Percentiles rank a stretch among this genome's conserved stretches.
Evolutionary conservation across 2,113 vertebrate species (phyloP).

Genomic region (Ictalurus punctatus): DNA sequence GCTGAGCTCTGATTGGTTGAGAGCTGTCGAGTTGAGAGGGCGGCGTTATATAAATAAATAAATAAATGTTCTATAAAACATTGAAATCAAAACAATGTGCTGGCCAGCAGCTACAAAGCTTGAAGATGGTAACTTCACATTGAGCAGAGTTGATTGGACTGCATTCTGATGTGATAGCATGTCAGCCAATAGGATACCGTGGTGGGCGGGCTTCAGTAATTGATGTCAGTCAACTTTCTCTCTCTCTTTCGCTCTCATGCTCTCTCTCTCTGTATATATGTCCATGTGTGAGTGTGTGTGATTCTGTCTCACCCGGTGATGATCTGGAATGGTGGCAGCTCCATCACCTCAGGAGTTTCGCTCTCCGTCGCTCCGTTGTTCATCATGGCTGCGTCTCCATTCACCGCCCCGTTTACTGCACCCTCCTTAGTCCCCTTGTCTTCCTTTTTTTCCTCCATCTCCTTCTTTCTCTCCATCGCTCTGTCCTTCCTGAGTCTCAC

Average conservation of each 20-base stretch:
- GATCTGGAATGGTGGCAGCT: constrained; percentile 89
- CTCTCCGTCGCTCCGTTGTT: constrained; percentile 27
- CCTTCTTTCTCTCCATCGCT: constrained; percentile 9
- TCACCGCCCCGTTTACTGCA: constrained; percentile 10
- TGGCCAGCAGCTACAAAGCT: neutral
- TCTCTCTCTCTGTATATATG: neutral
- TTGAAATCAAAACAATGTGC: neutral
- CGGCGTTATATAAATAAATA: too few relatives aligned
- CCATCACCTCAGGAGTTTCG: constrained; percentile 64
- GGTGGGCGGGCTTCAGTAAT: neutral
- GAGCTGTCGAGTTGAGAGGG: neutral
- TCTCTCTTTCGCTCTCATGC: neutral
- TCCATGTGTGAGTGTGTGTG: neutral
- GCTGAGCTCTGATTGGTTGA: neutral
- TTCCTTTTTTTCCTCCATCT: constrained; percentile 35
- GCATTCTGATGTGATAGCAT: neutral
- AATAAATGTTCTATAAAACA: neutral
- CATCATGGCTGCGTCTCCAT: neutral
- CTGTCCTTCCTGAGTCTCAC: constrained; percentile 40
- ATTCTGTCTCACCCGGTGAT: constrained; percentile 80
- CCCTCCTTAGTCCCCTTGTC: neutral
- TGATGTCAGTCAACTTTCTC: neutral
- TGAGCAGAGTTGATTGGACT: neutral
- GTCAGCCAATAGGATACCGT: neutral
- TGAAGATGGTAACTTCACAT: neutral